Conservation (phyloP, 2,113 vertebrate genomes). For the Chascanopsetta lugubris region DNA sequence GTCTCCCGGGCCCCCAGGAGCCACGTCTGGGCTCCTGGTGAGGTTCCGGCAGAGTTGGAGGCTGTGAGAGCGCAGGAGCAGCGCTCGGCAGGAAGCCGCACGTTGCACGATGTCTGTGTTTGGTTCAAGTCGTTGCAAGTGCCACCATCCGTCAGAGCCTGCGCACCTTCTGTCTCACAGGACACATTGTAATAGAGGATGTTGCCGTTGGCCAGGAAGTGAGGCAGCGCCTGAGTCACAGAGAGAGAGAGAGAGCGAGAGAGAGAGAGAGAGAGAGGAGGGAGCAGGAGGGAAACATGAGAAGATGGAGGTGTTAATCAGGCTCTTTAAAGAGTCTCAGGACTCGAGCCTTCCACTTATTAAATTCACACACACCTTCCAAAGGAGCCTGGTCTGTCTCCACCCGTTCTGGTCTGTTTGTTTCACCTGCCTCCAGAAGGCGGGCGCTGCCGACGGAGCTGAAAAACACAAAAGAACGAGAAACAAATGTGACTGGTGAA, state of each 20-base stretch:
- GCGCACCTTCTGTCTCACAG: slow-evolving; percentile 40
- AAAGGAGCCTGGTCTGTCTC: slow-evolving; percentile 63
- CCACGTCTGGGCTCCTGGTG: slow-evolving; percentile 55
- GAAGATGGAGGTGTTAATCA: slow-evolving; percentile 2
- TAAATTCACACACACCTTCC: slow-evolving; percentile 69
- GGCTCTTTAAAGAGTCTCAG: background rate
- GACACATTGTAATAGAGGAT: slow-evolving; percentile 58
- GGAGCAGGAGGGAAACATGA: slow-evolving; percentile 6
- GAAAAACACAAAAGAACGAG: background rate
- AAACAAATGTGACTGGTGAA: background rate
- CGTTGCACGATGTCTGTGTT: slow-evolving; percentile 43
- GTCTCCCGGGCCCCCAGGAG: slow-evolving; percentile 38
- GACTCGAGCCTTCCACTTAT: background rate
- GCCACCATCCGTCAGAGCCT: slow-evolving; percentile 4
- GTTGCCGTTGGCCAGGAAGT: slow-evolving; percentile 53
- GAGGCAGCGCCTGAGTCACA: slow-evolving; percentile 56
- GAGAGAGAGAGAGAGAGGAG: background rate
- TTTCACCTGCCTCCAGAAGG: slow-evolving; percentile 65
- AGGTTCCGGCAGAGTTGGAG: slow-evolving; percentile 68
- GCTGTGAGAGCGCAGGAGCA: slow-evolving; percentile 63
- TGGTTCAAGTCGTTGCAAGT: slow-evolving; percentile 48
- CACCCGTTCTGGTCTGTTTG: slow-evolving; percentile 7
- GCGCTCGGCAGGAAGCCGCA: slow-evolving; percentile 44
- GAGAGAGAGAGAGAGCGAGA: slow-evolving; percentile 7
- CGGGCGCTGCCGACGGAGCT: slow-evolving; percentile 72